These are phyloP conservation scores for Drosophila pseudotakahashii DNA, from an alignment of 2,888 invertebrate species.

Conservation along the genomic window DNA sequence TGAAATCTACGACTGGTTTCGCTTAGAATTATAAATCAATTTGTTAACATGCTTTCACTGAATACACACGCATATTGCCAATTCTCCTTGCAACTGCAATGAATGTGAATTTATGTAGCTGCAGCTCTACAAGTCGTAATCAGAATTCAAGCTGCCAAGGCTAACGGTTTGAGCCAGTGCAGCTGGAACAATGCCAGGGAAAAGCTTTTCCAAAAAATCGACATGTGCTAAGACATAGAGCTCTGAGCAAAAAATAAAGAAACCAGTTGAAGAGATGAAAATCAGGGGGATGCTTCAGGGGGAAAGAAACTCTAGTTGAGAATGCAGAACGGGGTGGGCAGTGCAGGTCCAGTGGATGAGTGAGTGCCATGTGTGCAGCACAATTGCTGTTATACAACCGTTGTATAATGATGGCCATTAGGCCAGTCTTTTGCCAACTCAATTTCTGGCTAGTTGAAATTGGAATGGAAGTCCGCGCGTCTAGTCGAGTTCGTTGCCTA, in stretches of 20 bases:
- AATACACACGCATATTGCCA: slow-evolving; percentile 27
- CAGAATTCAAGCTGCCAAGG: slow-evolving; percentile 36
- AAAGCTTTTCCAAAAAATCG: slow-evolving; percentile 57
- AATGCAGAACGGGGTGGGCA: slow-evolving; percentile 28
- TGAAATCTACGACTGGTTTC: slow-evolving; percentile 53
- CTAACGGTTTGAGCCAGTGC: slow-evolving; percentile 52
- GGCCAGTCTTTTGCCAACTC: slow-evolving; percentile 27
- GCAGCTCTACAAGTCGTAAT: slow-evolving; percentile 28
- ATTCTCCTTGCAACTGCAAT: slow-evolving; percentile 12
- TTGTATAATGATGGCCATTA: slow-evolving; percentile 61
- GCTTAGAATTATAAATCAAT: slow-evolving; percentile 46
- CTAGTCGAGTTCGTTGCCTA: slow-evolving; percentile 55
- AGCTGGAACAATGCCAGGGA: slow-evolving; percentile 22
- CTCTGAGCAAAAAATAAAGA: not conserved
- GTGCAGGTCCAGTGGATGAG: not conserved
- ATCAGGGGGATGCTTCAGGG: slow-evolving; percentile 10
- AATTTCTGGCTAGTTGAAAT: slow-evolving; percentile 14
- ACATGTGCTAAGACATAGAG: slow-evolving; percentile 23
- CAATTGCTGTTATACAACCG: slow-evolving; percentile 67
- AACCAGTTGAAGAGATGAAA: slow-evolving; percentile 51
- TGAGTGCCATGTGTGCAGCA: slow-evolving; percentile 15
- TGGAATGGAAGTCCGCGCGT: slow-evolving; percentile 6
- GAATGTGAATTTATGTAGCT: slow-evolving; percentile 3
- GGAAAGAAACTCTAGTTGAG: slow-evolving; percentile 3
- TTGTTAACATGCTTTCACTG: slow-evolving; percentile 64